Percentiles rank a stretch among this genome's conserved stretches.
These are phyloP conservation scores for Sebastiscus tertius DNA, from an alignment of 2,797 vertebrate genomes.

Conservation along the genomic window DNA sequence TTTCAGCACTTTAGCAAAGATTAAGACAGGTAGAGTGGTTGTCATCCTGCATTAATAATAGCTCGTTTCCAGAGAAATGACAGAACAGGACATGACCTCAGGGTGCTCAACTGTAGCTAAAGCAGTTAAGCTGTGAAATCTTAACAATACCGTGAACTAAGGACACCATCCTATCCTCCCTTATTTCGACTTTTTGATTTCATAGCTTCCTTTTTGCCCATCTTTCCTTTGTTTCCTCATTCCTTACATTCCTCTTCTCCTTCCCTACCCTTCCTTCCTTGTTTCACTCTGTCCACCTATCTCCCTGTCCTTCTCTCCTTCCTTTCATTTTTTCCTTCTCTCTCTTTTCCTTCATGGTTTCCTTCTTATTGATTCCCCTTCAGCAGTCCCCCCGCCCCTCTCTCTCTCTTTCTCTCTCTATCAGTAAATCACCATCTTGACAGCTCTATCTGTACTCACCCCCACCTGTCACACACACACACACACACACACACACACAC, in stretches of 20 bases:
- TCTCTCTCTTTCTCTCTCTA: conserved; percentile 23
- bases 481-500: not conserved
- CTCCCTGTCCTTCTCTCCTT: not conserved
- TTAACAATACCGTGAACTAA: not conserved
- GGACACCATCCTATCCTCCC: not conserved
- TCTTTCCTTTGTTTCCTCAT: not conserved
- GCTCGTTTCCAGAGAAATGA: not conserved
- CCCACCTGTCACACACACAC: conserved; percentile 19
- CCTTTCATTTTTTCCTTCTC: not conserved
- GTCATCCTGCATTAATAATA: too few species aligned
- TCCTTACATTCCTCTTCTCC: not conserved
- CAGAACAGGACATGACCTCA: not conserved
- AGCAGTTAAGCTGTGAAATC: not conserved
- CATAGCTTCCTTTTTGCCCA: not conserved
- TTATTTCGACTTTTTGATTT: not conserved
- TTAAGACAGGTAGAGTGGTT: too few species aligned
- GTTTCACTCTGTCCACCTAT: not conserved
- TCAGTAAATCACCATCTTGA: conserved; percentile 72
- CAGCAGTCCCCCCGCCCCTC: conserved; percentile 17
- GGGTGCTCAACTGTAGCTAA: not conserved
- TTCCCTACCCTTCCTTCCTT: not conserved
- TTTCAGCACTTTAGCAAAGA: too few species aligned
- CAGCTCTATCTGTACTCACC: conserved; percentile 74
- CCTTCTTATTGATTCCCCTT: conserved; percentile 73
- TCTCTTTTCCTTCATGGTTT: conserved; percentile 59